Evolutionary conservation across 1,140 invertebrate genomes (phyloP), one percentile per base, ranked within the genome.

Genomic region (Parapsyche elsis): DNA sequence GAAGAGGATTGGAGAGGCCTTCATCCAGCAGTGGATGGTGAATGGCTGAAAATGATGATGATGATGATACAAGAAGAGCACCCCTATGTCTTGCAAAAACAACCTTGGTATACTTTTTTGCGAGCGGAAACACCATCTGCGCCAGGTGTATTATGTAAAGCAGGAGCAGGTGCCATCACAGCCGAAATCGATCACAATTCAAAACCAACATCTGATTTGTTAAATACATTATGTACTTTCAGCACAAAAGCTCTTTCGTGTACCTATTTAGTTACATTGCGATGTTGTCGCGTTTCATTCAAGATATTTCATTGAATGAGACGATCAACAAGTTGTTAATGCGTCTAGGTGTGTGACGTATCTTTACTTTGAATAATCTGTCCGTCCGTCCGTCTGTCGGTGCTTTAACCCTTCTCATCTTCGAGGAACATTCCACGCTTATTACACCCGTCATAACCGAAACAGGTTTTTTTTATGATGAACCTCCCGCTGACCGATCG

Each of bases 401-500:
- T 49, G 19, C 38, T 38, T 57, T 30, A 23, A 75, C 46, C 73
- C 49, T 75, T 23, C 49, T 46, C 73, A 26, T 57, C 30, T 49
- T 24, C 30, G 14, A 14, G 64, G 24, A 53, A 75, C 73, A 75
- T 75, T 75, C 73, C 73, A 75, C 73, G 73, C 45, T 75, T 75
- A 75, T 75, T 75, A 75, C 73, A 49, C 46, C 73, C 49, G 45
- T 75, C 73, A 75, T 75, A 75, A 19, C 24, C 23, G 49, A 75
- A 73, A 75, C 73, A 75, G 73, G 73, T 75, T 75, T 38, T 73
- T 21, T 46, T n/a, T 73, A 73, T 16, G 49, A 53, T 16, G 49
- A 38, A 38, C 49, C 49, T 2, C 49, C 49, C 16, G 49, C 49
- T 53, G 49, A 53, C 49, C 49, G 49, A 53, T 53, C 49, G 49